Evolutionary conservation across 2,888 invertebrate genomes (phyloP).

Genomic region (Heliconius ethilla): DNA sequence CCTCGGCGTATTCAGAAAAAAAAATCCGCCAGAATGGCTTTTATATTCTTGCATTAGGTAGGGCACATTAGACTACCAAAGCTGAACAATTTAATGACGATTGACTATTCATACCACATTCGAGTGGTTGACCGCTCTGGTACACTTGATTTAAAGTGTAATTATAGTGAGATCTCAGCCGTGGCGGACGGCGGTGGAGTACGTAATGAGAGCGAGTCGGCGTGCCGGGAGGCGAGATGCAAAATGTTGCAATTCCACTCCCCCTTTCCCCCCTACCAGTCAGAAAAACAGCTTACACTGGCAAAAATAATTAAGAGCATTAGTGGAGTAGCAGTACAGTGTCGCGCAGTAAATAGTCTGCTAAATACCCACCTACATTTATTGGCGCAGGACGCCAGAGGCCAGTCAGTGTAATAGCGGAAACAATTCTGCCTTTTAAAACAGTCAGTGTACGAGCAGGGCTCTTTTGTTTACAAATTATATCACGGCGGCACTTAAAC

Average conservation of each 20-base stretch:
- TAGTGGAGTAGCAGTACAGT: constrained; percentile 75
- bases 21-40: constrained; percentile 42
- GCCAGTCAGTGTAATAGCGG: constrained; percentile 66
- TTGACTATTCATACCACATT: constrained; percentile 81
- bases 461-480: constrained; percentile 63
- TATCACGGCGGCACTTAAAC: constrained; percentile 42
- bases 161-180: constrained; percentile 79
- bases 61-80: constrained; percentile 74
- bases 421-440: constrained; percentile 77
- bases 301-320: constrained; percentile 82
- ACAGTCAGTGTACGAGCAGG: constrained; percentile 53
- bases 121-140: constrained; percentile 77
- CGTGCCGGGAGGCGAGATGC: constrained; percentile 60
- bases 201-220: constrained; percentile 72
- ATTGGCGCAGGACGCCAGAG: constrained; percentile 69
- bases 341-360: constrained; percentile 78
- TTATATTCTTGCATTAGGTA: constrained; percentile 46
- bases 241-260: constrained; percentile 79
- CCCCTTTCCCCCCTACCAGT: constrained; percentile 51
- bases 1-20: constrained; percentile 43
- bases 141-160: constrained; percentile 80
- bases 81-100: constrained; percentile 81
- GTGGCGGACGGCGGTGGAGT: constrained; percentile 69
- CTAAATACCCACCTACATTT: constrained; percentile 80
- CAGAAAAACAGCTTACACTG: constrained; percentile 80